Evolutionary conservation across 2,888 invertebrate genomes (phyloP).

Genomic region (Cephus rjabovi): DNA sequence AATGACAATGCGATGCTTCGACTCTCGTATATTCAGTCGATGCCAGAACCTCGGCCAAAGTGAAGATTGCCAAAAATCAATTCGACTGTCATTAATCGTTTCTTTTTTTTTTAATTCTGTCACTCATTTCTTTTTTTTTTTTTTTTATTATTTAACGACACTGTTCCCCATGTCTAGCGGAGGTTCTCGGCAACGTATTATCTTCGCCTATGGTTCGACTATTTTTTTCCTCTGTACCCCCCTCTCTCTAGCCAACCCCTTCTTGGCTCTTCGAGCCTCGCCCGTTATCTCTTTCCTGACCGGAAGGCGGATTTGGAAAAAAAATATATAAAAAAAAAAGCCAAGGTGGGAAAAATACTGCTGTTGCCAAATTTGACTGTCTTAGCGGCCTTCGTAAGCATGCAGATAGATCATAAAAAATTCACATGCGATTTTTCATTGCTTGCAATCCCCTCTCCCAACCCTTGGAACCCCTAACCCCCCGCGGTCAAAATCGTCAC

Average conservation of each 20-base stretch:
- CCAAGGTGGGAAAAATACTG: neutral
- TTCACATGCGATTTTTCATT: too few relatives aligned
- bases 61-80: conserved; percentile 41
- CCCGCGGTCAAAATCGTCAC: too few relatives aligned
- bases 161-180: conserved; percentile 59
- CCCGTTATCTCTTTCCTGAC: too few relatives aligned
- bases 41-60: conserved; percentile 65
- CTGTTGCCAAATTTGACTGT: too few relatives aligned
- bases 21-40: conserved; percentile 15
- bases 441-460: too few relatives aligned
- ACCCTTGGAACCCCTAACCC: too few relatives aligned
- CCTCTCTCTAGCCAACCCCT: too few relatives aligned
- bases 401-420: too few relatives aligned
- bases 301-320: neutral
- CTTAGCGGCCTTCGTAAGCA: too few relatives aligned
- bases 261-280: neutral
- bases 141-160: conserved; percentile 15
- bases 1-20: neutral
- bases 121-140: neutral
- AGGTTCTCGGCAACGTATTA: conserved; percentile 55
- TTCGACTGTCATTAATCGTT: neutral
- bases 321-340: neutral
- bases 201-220: neutral
- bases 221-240: neutral
- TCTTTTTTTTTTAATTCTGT: conserved; percentile 10